Conservation (phyloP, 2,888 invertebrate species). For the Mesorhabditis spiculigera region DNA sequence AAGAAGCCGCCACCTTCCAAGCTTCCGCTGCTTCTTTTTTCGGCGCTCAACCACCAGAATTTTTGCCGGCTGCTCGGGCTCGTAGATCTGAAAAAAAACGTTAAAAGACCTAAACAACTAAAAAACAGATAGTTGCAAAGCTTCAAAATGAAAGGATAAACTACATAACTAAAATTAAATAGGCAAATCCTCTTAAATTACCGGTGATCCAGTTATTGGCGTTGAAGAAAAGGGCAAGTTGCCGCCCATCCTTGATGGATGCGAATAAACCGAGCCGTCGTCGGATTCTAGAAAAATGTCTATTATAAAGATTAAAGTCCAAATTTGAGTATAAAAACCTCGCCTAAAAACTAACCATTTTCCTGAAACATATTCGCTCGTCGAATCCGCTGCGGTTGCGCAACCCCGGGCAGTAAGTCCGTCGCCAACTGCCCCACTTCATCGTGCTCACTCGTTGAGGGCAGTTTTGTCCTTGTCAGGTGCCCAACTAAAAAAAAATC, state of each 20-base stretch:
- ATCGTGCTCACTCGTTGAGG: neutral
- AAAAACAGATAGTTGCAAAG: no score
- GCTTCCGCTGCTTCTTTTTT: neutral
- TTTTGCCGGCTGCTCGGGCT: neutral
- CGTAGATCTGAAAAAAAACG: neutral
- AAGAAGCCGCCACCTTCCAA: neutral
- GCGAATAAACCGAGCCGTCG: slow-evolving; percentile 55
- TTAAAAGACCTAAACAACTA: no score
- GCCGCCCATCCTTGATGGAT: slow-evolving; percentile 51
- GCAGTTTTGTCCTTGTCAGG: neutral
- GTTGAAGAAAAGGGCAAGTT: neutral
- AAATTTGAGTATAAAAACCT: neutral
- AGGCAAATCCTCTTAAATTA: neutral
- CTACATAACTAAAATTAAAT: neutral
- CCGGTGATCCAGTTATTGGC: slow-evolving; percentile 2
- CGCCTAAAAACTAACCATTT: neutral
- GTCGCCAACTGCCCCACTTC: neutral
- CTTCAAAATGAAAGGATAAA: neutral
- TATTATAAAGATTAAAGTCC: neutral
- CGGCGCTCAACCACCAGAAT: neutral
- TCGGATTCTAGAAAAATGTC: slow-evolving; percentile 17
- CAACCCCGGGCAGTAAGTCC: neutral
- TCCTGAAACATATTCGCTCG: neutral
- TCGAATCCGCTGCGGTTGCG: slow-evolving; percentile 2
- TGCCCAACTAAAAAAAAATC: slow-evolving; percentile 1